Conservation (phyloP, 2,888 invertebrate species). For the Horisme vitalbata region DNA sequence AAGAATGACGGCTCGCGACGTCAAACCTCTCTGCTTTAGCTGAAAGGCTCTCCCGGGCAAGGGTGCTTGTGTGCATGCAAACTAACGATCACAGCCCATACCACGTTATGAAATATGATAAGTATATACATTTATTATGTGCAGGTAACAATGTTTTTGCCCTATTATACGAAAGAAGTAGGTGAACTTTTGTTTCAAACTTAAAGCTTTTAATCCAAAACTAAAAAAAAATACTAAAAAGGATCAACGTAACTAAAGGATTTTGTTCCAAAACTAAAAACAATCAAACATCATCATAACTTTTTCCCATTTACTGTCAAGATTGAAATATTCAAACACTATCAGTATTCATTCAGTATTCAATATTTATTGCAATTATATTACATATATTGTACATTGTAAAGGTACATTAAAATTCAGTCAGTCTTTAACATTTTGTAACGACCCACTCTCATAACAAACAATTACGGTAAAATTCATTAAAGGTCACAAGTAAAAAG, state of each 20-base stretch:
- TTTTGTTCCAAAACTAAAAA: not conserved
- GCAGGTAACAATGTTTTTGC: not conserved
- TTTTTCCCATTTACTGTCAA: too few species aligned
- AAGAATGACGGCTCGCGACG: constrained; percentile 16
- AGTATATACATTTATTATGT: constrained; percentile 15
- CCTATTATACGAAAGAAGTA: not conserved
- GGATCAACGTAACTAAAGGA: too few species aligned
- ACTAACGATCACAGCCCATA: constrained; percentile 28
- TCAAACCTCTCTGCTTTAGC: constrained; percentile 30
- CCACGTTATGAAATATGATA: constrained; percentile 13
- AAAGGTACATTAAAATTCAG: too few species aligned
- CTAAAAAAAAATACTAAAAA: too few species aligned
- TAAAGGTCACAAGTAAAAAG: not conserved
- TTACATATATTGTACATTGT: too few species aligned
- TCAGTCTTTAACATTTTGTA: too few species aligned
- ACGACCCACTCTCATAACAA: not conserved
- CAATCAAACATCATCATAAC: not conserved
- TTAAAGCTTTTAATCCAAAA: too few species aligned
- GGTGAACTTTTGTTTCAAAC: not conserved
- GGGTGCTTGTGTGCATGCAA: constrained; percentile 35
- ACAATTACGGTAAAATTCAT: not conserved
- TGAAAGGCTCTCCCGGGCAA: constrained; percentile 24
- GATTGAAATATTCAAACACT: too few species aligned
- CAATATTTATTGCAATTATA: too few species aligned
- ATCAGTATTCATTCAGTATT: too few species aligned